Evolutionary conservation across 1,140 invertebrate genomes (phyloP), one percentile per base, ranked within the genome.

Genomic region (Acromyrmex echinatior): DNA sequence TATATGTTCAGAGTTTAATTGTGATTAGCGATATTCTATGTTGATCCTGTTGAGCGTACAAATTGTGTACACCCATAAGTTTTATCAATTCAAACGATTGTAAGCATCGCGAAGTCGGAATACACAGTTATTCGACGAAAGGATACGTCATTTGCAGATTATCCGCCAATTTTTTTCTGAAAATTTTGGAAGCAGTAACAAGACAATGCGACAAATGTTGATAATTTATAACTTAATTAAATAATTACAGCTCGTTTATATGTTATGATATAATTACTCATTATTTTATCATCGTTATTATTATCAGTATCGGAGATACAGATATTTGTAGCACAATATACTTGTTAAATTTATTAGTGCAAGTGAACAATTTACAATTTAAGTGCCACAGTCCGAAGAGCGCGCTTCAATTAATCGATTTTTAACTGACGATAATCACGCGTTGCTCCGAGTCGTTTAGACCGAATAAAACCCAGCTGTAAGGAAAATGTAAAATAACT

Each of bases 1-100:
- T 88, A 65, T 77, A 63, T 71, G 45, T 85, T 87, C 2, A 51
- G 58, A 78, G 18, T 73, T 88, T 88, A 39, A 62, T 82, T 84
- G 45, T 84, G 28, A 77, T 76, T 73, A 76, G 71, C 76, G 25
- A 12, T 73, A 39, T 62, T 56, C 71, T 9, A 25, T 70, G 53
- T 68, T 81, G 31, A 63, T 14, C 25, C 58, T 60, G 12, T 66
- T 28, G 51, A 49, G 21, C 16, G 62, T 16, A 58, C 28, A 77
- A 56, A 71, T 79, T 79, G 45, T 28, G 65, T 81, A 25, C 2
- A 10, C n/a, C 12, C 9, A 35, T 56, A 18, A n/a, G 65, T 81
- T 81, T 70, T 58, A 70, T 80, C 49, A 31, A 80, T 78, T 63
- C 16, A 16, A 18, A 49, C 39, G 73, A 76, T 58, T 39, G 16